A percentile compares a stretch with the other conserved stretches of the same genome.
These are phyloP conservation scores for Chlorops oryzae DNA, from an alignment of 1,140 invertebrate species.

Conservation along the genomic window DNA sequence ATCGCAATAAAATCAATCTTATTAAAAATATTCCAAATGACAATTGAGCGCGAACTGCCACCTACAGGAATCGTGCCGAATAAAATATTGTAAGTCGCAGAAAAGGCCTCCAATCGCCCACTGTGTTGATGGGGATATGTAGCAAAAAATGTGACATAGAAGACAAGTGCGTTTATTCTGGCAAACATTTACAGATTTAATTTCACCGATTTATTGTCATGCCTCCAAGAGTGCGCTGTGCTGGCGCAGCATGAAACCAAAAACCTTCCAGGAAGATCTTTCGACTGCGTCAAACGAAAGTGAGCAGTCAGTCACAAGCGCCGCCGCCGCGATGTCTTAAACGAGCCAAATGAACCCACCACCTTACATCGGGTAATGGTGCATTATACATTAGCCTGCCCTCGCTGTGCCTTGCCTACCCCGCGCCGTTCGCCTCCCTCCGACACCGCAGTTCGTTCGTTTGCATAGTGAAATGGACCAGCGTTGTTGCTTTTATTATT, in stretches of 20 bases:
- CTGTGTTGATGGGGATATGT: background rate
- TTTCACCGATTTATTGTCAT: slow-evolving; percentile 16
- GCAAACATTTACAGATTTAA: slow-evolving; percentile 15
- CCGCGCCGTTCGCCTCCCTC: background rate
- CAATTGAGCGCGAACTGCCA: background rate
- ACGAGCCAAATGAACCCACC: background rate
- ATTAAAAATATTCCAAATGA: slow-evolving; percentile 9
- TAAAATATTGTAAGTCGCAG: slow-evolving; percentile 3
- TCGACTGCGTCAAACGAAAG: background rate
- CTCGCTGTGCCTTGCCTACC: no score
- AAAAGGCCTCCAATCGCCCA: background rate
- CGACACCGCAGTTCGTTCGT: background rate
- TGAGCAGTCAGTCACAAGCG: background rate
- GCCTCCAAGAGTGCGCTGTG: slow-evolving; percentile 1
- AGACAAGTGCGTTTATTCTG: background rate
- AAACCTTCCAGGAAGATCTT: background rate
- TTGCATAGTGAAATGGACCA: background rate
- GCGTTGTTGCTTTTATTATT: slow-evolving; percentile 45
- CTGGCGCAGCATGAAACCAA: background rate
- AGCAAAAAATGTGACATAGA: no score
- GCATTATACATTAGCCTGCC: background rate
- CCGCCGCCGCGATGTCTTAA: background rate
- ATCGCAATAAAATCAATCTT: slow-evolving; percentile 17
- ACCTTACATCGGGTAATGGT: background rate
- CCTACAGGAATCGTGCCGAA: background rate